Conservation (phyloP, 2,797 vertebrate genomes). For the Leuciscus waleckii region DNA sequence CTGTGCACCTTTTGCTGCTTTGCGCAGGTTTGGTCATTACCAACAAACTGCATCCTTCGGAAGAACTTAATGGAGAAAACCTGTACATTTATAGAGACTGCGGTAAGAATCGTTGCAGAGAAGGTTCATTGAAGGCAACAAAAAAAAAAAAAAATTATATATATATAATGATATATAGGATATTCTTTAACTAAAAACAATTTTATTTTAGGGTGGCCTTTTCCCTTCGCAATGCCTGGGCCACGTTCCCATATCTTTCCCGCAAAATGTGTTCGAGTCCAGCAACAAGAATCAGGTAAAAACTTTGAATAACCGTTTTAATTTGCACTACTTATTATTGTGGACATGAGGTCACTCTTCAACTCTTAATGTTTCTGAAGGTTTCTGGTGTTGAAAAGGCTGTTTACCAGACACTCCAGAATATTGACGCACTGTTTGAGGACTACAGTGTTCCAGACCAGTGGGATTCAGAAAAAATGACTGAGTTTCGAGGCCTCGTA, state of each 20-base stretch:
- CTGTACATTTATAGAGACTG: conserved; percentile 28
- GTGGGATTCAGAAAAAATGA: conserved; percentile 44
- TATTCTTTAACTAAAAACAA: background rate
- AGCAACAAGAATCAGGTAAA: conserved; percentile 47
- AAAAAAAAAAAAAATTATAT: background rate
- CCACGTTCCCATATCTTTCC: conserved; percentile 46
- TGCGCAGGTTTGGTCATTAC: conserved; percentile 26
- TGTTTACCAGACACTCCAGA: conserved; percentile 50
- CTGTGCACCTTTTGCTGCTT: conserved; percentile 47
- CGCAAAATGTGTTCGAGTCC: conserved; percentile 44
- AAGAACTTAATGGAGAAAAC: conserved; percentile 37
- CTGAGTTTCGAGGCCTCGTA: conserved; percentile 49
- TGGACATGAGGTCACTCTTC: background rate
- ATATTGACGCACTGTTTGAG: conserved; percentile 50
- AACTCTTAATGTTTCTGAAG: conserved; percentile 15
- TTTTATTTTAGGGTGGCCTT: conserved; percentile 46
- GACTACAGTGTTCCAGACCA: conserved; percentile 26
- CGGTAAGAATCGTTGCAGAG: conserved; percentile 39
- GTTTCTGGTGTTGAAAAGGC: conserved; percentile 30
- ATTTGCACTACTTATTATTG: background rate
- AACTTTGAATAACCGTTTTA: background rate
- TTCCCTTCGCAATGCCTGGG: conserved; percentile 58
- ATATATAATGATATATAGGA: background rate
- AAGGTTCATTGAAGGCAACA: background rate
- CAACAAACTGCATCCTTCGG: conserved; percentile 50